Evolutionary conservation across 2,113 vertebrate genomes (phyloP).

Genomic region (Elaphurus davidianus): DNA sequence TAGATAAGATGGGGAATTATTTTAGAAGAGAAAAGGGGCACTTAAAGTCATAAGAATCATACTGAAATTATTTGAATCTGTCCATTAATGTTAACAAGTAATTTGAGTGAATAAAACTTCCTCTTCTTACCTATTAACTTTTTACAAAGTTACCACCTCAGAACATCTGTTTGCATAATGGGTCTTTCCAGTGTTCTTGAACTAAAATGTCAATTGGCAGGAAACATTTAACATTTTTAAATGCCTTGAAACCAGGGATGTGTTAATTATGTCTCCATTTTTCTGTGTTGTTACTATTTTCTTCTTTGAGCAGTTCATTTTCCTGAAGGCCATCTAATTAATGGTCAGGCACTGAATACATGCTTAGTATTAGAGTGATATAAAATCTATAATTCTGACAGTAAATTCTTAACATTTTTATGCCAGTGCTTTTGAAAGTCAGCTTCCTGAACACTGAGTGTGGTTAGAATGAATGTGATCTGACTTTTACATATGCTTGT

Average conservation of each 20-base stretch:
- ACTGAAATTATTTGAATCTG: slow-evolving; percentile 8
- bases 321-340: slow-evolving; percentile 18
- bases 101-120: slow-evolving; percentile 28
- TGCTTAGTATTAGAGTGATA: not conserved
- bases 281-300: not conserved
- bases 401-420: not conserved
- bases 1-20: not conserved
- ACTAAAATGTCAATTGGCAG: slow-evolving; percentile 65
- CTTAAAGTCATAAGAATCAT: slow-evolving; percentile 12
- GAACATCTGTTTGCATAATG: slow-evolving; percentile 64
- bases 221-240: slow-evolving; percentile 49
- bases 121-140: slow-evolving; percentile 3
- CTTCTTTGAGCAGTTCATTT: not conserved
- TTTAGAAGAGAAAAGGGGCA: not conserved
- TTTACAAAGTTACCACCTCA: slow-evolving; percentile 2
- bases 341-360: not conserved
- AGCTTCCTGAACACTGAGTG: not conserved
- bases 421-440: not conserved
- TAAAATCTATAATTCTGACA: slow-evolving; percentile 4
- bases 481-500: not conserved
- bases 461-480: not conserved
- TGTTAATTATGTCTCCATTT: slow-evolving; percentile 13
- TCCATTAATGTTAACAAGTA: slow-evolving; percentile 23
- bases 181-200: slow-evolving; percentile 61
- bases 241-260: slow-evolving; percentile 16